A percentile compares a stretch with the other conserved stretches of the same genome.
phyloP scores from a whole-genome alignment of 1,140 invertebrate genomes.

The Lanistes nyassanus region DNA sequence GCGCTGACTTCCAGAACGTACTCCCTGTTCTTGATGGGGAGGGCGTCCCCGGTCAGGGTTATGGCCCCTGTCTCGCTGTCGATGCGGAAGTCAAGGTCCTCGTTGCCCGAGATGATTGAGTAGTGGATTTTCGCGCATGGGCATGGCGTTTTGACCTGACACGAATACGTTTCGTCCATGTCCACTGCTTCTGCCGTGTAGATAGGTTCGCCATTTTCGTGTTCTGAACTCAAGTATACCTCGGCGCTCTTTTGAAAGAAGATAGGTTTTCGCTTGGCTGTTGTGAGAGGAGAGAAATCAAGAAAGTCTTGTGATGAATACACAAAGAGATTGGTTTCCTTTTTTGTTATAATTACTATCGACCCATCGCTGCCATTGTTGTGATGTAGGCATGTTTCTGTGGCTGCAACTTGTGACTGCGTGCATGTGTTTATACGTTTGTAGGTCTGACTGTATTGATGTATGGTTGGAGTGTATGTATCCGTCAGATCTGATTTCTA shows the following conservation, averaged over 20 bases:
- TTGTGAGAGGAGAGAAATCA: neutral
- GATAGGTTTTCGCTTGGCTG: neutral
- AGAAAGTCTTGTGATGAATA: too few species aligned
- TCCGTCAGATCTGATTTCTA: too few species aligned
- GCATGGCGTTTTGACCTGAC: slow-evolving; percentile 23
- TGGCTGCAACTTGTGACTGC: neutral
- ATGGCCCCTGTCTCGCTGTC: slow-evolving; percentile 53
- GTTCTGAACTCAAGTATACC: neutral
- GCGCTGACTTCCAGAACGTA: neutral
- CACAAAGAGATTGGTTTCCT: neutral
- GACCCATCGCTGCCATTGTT: neutral
- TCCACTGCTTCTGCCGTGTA: slow-evolving; percentile 1
- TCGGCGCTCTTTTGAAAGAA: neutral
- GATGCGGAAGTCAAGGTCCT: slow-evolving; percentile 55
- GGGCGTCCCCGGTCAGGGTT: slow-evolving; percentile 10
- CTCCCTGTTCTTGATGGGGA: neutral
- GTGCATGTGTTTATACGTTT: slow-evolving; percentile 1
- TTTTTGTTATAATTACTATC: neutral
- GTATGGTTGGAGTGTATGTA: neutral
- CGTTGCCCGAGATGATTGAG: slow-evolving; percentile 57
- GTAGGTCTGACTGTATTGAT: neutral
- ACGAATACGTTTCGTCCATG: neutral
- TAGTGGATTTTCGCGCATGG: slow-evolving; percentile 57
- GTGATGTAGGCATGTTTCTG: neutral
- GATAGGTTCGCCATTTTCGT: neutral